These are phyloP conservation scores for Malacosoma neustria DNA, from an alignment of 2,888 invertebrate genomes.

Conservation along the genomic window DNA sequence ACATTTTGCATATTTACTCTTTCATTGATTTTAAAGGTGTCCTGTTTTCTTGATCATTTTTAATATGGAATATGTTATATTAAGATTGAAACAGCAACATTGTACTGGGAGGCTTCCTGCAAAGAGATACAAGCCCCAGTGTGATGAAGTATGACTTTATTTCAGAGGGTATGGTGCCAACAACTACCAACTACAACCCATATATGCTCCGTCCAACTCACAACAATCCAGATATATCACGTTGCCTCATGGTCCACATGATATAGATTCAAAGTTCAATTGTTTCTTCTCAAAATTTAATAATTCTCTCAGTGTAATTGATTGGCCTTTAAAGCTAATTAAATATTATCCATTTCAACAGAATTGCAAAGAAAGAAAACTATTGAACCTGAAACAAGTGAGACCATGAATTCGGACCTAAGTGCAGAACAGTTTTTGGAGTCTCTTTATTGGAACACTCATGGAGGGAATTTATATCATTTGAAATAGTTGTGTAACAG, in stretches of 20 bases:
- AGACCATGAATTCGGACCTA: constrained; percentile 59
- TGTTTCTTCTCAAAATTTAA: constrained; percentile 7
- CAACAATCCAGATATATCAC: constrained; percentile 77
- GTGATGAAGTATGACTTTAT: constrained; percentile 69
- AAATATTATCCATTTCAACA: constrained; percentile 65
- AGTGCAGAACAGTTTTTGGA: constrained; percentile 67
- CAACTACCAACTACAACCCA: constrained; percentile 61
- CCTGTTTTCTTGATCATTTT: no score
- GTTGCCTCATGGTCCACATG: constrained; percentile 78
- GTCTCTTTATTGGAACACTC: constrained; percentile 76
- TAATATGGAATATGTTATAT: neutral
- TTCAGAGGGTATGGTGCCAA: constrained; percentile 72
- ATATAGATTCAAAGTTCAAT: constrained; percentile 50
- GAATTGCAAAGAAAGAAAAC: constrained; percentile 67
- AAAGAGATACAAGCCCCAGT: constrained; percentile 41
- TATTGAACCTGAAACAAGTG: constrained; percentile 65
- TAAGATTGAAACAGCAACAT: constrained; percentile 51
- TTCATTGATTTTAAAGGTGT: no score
- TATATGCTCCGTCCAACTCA: constrained; percentile 69
- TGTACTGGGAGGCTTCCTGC: constrained; percentile 43
- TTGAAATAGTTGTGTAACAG: constrained; percentile 54
- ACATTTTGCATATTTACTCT: no score
- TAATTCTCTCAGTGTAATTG: no score
- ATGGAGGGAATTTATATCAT: constrained; percentile 78
- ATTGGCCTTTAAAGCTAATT: constrained; percentile 38